phyloP scores from a whole-genome alignment of 2,888 invertebrate species.

The Troides oblongomaculatus region DNA sequence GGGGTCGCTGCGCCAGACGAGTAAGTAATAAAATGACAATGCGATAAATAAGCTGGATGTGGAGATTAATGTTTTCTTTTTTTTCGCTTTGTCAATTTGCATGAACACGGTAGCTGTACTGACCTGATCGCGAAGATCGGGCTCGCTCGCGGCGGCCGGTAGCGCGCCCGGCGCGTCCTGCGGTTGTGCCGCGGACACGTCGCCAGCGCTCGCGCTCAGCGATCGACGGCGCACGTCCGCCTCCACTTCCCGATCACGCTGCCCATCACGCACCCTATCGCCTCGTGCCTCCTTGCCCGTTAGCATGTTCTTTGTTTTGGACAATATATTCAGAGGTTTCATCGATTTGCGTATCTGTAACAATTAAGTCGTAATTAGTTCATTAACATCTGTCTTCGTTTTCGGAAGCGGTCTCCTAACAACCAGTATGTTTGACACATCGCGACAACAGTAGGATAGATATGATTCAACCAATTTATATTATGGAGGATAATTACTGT shows the following conservation, averaged over 20 bases:
- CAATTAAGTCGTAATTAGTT: not conserved
- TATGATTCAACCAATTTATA: too few relatives aligned
- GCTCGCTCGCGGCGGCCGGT: slow-evolving; percentile 83
- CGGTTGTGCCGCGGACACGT: slow-evolving; percentile 75
- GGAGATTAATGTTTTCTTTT: too few relatives aligned
- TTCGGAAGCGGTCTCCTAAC: too few relatives aligned
- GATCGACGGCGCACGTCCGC: slow-evolving; percentile 44
- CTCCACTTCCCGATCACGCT: not conserved
- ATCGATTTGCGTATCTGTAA: slow-evolving; percentile 63
- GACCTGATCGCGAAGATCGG: slow-evolving; percentile 80
- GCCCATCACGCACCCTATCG: slow-evolving; percentile 22
- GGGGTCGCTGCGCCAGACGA: too few relatives aligned
- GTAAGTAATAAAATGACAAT: too few relatives aligned
- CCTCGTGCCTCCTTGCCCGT: slow-evolving; percentile 48
- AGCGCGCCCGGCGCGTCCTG: slow-evolving; percentile 43
- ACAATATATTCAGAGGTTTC: slow-evolving; percentile 61
- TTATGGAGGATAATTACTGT: not conserved
- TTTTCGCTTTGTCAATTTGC: too few relatives aligned
- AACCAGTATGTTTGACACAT: too few relatives aligned
- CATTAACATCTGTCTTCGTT: too few relatives aligned
- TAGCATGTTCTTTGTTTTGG: slow-evolving; percentile 61
- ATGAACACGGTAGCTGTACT: slow-evolving; percentile 33
- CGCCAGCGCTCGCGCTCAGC: slow-evolving; percentile 60
- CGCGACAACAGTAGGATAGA: too few relatives aligned
- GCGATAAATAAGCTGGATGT: too few relatives aligned